Conservation (phyloP, 2,888 invertebrate species). For the Phrixothrix hirtus region DNA sequence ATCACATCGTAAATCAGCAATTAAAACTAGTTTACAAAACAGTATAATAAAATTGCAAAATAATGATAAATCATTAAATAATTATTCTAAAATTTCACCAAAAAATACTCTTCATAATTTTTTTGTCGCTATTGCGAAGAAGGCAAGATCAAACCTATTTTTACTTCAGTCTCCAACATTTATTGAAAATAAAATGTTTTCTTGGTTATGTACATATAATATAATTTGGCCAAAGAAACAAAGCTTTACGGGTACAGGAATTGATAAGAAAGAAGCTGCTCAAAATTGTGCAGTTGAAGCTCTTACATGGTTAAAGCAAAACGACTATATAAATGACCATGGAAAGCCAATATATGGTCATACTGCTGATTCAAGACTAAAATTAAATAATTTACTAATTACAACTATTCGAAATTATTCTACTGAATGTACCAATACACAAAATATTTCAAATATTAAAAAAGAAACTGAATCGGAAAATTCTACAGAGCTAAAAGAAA, state of each 20-base stretch:
- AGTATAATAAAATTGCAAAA: background rate
- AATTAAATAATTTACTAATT: background rate
- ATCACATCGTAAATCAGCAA: background rate
- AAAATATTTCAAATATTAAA: background rate
- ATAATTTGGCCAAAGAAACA: conserved; percentile 6
- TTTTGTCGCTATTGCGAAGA: background rate
- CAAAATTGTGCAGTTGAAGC: background rate
- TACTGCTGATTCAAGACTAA: background rate
- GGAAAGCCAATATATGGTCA: conserved; percentile 1
- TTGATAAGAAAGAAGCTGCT: conserved; percentile 3
- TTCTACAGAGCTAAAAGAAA: background rate
- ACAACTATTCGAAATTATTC: background rate
- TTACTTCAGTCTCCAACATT: background rate
- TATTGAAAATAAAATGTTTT: background rate
- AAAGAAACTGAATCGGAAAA: background rate
- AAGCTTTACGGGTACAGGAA: background rate
- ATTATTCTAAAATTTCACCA: background rate
- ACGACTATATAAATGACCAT: background rate
- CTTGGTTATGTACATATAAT: conserved; percentile 6
- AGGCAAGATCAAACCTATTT: background rate
- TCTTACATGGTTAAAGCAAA: background rate
- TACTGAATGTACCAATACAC: background rate
- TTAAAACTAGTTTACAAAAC: background rate
- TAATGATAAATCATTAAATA: background rate
- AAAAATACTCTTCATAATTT: conserved; percentile 4